Evolutionary conservation across 2,113 vertebrate species (phyloP), one percentile per base, ranked within the genome.

Genomic region (Monarcha castaneiventris): DNA sequence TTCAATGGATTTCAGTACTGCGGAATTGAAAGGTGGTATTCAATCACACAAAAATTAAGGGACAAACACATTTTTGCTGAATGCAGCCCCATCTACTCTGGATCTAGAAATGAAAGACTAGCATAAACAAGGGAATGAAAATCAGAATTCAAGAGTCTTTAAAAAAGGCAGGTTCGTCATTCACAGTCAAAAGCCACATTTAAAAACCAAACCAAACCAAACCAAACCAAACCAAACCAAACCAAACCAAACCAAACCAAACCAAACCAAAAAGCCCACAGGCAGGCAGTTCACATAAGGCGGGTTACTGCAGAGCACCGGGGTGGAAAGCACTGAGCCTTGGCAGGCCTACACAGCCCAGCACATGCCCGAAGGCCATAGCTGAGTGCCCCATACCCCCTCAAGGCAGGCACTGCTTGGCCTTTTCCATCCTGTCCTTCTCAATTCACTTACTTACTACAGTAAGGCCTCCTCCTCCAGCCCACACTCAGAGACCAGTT

Each of bases 331-430:
- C 39, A 26, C n/a, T 4, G 29, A 16, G 84, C 33, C 51, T 18
- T 3, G 8, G 20, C 39, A 39, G 32, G 46, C 22, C 30, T 46
- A 16, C 23, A 30, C 8, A 33, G 32, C 3, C 1, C 21, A 7
- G 19, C 1, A 0, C 1, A 14, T 10, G 39, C 71, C 35, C 41
- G 8, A 62, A 58, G 2, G 26, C n/a, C 22, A 22, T 7, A 20
- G 4, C 26, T 0, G 7, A 48, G 43, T 1, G 9, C 8, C 48
- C 26, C 0, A 0, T 11, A 22, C 4, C 11, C 22, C 11, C 26
- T 12, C 4, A n/a, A 3, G 22, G 86, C 44, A 37, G 54, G 11
- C 2, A 0, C 21, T 20, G 19, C 5, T 16, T 41, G 7, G 10
- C 5, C 9, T 19, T 76, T 33, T n/a, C 49, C 9, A 49, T 35